A percentile compares a stretch with the other conserved stretches of the same genome.
Evolutionary conservation across 2,888 invertebrate species (phyloP).

Genomic region (Lepidocyrtinus sp.): DNA sequence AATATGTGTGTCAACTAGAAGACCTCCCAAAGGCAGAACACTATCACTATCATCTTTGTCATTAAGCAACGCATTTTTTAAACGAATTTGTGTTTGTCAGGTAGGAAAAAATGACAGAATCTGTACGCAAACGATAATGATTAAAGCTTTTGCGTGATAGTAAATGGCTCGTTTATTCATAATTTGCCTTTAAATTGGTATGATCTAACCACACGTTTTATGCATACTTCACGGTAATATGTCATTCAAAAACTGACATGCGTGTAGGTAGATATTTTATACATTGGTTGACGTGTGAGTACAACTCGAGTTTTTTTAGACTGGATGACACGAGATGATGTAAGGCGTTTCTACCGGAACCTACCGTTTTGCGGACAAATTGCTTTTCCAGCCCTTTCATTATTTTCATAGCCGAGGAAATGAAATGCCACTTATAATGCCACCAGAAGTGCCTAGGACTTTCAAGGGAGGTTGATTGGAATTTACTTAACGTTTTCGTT

Average conservation of each 20-base stretch:
- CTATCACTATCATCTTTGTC: slow-evolving; percentile 25
- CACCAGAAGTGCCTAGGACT: too few species aligned
- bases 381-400: slow-evolving; percentile 38
- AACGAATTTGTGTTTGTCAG: slow-evolving; percentile 31
- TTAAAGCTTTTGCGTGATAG: too few species aligned
- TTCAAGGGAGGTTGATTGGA: too few species aligned
- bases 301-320: too few species aligned
- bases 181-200: too few species aligned
- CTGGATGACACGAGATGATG: slow-evolving; percentile 33
- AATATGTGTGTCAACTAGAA: slow-evolving; percentile 46
- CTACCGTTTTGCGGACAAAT: slow-evolving; percentile 50
- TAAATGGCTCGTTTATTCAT: too few species aligned
- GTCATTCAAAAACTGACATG: too few species aligned
- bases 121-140: slow-evolving; percentile 15
- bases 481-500: too few species aligned
- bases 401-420: slow-evolving; percentile 54
- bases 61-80: slow-evolving; percentile 31
- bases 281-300: too few species aligned
- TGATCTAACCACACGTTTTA: too few species aligned
- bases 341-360: slow-evolving; percentile 45
- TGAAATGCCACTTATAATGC: slow-evolving; percentile 52
- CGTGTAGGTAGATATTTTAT: too few species aligned
- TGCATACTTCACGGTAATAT: too few species aligned
- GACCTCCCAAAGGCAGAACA: slow-evolving; percentile 52
- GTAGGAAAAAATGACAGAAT: neutral